These are phyloP conservation scores for Andricus grossulariae DNA, from an alignment of 1,140 invertebrate species.

Conservation along the genomic window DNA sequence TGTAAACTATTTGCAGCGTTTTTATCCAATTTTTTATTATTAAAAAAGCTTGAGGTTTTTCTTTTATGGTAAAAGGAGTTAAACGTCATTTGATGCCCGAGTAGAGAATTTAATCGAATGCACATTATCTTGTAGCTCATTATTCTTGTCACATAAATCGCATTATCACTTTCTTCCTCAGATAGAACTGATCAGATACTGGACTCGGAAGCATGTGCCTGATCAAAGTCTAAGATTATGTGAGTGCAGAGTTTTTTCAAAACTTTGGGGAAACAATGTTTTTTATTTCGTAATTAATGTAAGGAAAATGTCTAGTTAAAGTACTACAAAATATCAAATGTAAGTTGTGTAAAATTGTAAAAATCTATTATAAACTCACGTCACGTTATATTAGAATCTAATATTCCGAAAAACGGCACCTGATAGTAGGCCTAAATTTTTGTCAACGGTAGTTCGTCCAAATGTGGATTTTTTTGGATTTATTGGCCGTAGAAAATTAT, in stretches of 20 bases:
- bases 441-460: not conserved
- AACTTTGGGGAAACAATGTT: not conserved
- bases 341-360: not conserved
- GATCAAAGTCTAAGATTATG: not conserved
- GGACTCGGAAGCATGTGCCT: slow-evolving; percentile 11
- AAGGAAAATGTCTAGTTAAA: not conserved
- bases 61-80: no score
- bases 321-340: not conserved
- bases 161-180: not conserved
- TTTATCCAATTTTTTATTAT: no score
- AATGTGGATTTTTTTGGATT: not conserved
- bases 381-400: slow-evolving; percentile 17
- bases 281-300: not conserved
- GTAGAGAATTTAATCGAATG: not conserved
- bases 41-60: no score
- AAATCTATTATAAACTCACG: slow-evolving; percentile 11
- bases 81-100: not conserved
- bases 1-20: no score
- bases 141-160: not conserved
- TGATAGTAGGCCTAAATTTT: slow-evolving; percentile 28
- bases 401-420: slow-evolving; percentile 11
- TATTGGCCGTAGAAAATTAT: not conserved
- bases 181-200: not conserved
- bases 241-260: not conserved
- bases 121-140: not conserved